These are phyloP conservation scores for Perizoma flavofasciatum DNA, from an alignment of 2,888 invertebrate species.

Conservation along the genomic window DNA sequence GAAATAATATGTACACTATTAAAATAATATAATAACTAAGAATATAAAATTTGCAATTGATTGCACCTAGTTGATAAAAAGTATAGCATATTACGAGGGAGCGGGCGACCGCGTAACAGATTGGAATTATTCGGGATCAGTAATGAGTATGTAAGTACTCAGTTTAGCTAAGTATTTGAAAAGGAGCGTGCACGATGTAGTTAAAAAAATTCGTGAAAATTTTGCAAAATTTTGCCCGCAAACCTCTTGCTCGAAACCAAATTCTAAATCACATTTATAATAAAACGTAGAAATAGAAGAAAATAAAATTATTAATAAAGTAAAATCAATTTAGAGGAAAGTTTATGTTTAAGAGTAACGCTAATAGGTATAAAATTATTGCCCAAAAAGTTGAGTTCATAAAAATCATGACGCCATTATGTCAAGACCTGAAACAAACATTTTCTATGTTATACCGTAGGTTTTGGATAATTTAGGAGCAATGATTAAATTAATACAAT, in stretches of 20 bases:
- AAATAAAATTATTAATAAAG: conserved; percentile 56
- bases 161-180: neutral
- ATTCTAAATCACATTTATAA: conserved; percentile 81
- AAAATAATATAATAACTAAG: conserved; percentile 55
- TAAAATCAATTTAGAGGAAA: conserved; percentile 55
- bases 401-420: too few species aligned
- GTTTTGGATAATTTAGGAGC: too few species aligned
- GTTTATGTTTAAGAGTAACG: too few species aligned
- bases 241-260: conserved; percentile 70
- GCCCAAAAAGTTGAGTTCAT: too few species aligned
- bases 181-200: conserved; percentile 3
- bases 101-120: conserved; percentile 50
- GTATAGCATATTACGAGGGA: conserved; percentile 56
- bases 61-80: conserved; percentile 77
- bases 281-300: conserved; percentile 63
- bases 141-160: too few species aligned
- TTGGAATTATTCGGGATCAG: too few species aligned
- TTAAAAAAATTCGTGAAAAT: conserved; percentile 35
- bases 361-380: too few species aligned
- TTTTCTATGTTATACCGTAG: too few species aligned
- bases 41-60: conserved; percentile 69
- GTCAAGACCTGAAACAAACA: too few species aligned
- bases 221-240: too few species aligned
- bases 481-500: too few species aligned
- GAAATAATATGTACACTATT: conserved; percentile 41